Evolutionary conservation across 2,888 invertebrate species (phyloP).

Genomic region (Craniophora ligustri): DNA sequence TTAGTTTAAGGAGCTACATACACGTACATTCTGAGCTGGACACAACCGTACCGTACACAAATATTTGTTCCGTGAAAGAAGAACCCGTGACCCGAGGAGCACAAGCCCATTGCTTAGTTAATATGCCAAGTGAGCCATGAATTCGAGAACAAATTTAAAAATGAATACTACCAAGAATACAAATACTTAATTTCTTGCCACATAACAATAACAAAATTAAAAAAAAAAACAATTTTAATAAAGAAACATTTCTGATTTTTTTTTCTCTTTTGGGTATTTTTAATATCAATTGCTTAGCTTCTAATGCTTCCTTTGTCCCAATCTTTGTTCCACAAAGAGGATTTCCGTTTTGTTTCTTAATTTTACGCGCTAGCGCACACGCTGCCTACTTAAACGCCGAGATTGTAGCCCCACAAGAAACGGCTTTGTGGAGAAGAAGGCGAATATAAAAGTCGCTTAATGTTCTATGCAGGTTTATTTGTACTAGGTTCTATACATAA

Average conservation of each 20-base stretch:
- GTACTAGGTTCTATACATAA: background rate
- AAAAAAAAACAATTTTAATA: background rate
- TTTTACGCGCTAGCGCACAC: constrained; percentile 71
- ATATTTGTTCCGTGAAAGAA: too few relatives aligned
- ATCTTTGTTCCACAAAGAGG: constrained; percentile 61
- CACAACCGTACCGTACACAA: too few relatives aligned
- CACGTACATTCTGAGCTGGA: too few relatives aligned
- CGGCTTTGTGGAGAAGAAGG: constrained; percentile 25
- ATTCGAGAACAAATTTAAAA: background rate
- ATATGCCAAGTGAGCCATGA: background rate
- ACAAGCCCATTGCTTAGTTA: too few relatives aligned
- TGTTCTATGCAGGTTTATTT: constrained; percentile 4
- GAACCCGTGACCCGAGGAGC: too few relatives aligned
- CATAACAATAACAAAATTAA: background rate
- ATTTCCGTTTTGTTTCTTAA: constrained; percentile 74
- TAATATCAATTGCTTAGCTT: constrained; percentile 51
- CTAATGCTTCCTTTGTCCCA: constrained; percentile 37
- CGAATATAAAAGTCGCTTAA: constrained; percentile 16
- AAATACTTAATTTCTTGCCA: background rate
- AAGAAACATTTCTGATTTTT: constrained; percentile 13
- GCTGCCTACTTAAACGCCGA: constrained; percentile 47
- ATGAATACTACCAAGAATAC: background rate
- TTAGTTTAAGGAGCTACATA: too few relatives aligned
- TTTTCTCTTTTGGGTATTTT: constrained; percentile 30
- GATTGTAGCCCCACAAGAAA: constrained; percentile 31